A percentile compares a stretch with the other conserved stretches of the same genome.
phyloP scores from a whole-genome alignment of 2,797 vertebrate species.

The Rachycentron canadum region DNA sequence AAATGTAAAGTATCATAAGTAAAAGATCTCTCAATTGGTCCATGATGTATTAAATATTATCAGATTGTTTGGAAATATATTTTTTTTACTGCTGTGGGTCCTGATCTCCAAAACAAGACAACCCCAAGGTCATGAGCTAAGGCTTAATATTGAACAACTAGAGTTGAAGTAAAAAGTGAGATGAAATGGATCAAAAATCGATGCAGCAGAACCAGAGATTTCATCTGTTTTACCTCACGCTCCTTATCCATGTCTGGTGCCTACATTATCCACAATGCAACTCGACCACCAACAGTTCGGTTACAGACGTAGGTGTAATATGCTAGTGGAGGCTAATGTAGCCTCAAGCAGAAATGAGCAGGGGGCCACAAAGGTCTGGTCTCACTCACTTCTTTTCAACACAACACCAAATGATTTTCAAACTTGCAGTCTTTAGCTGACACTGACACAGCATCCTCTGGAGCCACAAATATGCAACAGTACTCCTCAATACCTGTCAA shows the following conservation, averaged over 20 bases:
- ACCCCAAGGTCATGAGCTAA: no score
- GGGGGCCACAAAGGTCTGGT: neutral
- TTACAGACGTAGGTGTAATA: neutral
- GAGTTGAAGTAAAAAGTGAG: neutral
- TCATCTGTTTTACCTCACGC: neutral
- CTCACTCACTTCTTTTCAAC: neutral
- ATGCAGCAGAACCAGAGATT: neutral
- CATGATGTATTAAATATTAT: neutral
- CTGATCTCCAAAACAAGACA: neutral
- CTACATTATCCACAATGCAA: slow-evolving; percentile 5
- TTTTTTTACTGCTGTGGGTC: no score
- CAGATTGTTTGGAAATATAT: no score
- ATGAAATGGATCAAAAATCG: no score
- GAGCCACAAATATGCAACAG: neutral
- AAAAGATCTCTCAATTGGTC: no score
- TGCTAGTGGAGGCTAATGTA: neutral
- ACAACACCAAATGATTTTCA: neutral
- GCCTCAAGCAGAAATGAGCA: neutral
- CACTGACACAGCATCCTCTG: neutral
- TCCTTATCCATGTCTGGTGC: neutral
- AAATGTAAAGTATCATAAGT: no score
- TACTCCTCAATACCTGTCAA: neutral
- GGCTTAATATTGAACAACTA: neutral
- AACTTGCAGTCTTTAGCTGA: neutral
- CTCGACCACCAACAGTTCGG: neutral